phyloP scores from a whole-genome alignment of 2,888 invertebrate species.

The Brachypterus glaber region DNA sequence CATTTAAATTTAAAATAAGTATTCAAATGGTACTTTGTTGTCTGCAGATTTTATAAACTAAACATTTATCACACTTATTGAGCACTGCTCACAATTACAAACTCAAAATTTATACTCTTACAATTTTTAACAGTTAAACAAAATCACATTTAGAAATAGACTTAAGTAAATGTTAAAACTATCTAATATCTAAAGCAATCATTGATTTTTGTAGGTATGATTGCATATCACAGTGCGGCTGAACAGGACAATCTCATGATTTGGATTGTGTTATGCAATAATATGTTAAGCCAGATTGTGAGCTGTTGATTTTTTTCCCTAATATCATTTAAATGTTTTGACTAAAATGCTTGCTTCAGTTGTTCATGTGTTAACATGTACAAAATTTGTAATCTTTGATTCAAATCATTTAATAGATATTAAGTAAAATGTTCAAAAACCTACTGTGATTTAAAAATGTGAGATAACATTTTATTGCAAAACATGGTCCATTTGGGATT shows the following conservation, averaged over 20 bases:
- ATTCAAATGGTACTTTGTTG: slow-evolving; percentile 24
- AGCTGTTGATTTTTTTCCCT: too few relatives aligned
- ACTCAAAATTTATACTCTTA: slow-evolving; percentile 38
- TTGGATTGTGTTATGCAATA: too few relatives aligned
- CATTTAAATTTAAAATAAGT: slow-evolving; percentile 5
- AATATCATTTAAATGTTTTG: too few relatives aligned
- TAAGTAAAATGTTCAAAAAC: too few relatives aligned
- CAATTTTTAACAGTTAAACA: slow-evolving; percentile 35
- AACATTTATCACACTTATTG: slow-evolving; percentile 31
- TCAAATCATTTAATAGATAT: too few relatives aligned
- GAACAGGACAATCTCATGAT: slow-evolving; percentile 39
- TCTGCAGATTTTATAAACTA: slow-evolving; percentile 16
- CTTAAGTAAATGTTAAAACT: slow-evolving; percentile 32
- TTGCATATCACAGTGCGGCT: slow-evolving; percentile 40
- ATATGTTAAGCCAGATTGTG: too few relatives aligned
- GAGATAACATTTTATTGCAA: too few relatives aligned
- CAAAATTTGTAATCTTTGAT: too few relatives aligned
- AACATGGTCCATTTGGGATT: too few relatives aligned
- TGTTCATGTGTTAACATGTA: too few relatives aligned
- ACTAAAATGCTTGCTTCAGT: too few relatives aligned
- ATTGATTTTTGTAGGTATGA: slow-evolving; percentile 20
- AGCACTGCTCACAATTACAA: slow-evolving; percentile 33
- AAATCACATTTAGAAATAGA: slow-evolving; percentile 39
- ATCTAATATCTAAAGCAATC: slow-evolving; percentile 30
- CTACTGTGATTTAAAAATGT: too few relatives aligned